Base-by-base conservation (phyloP, 2,888 invertebrate species). In the Apodemia duryi region DNA sequence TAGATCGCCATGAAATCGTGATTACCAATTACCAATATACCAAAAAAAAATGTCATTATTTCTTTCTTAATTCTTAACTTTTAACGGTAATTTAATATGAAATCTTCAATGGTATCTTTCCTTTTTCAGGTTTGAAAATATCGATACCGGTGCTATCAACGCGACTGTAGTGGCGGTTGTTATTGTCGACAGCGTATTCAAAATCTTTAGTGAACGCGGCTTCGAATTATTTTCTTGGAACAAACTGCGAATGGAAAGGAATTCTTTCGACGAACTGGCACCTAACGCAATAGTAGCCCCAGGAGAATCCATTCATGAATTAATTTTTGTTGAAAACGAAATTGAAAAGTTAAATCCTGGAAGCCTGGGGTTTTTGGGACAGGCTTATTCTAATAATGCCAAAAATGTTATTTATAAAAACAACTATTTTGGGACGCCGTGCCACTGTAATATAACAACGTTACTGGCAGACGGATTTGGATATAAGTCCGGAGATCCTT, bases 161-260 rank as follows among this genome's bases (percentile, higher is more conserved):
- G 91, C 93, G 51, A 94, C 94, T 2, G 93, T 94, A 4, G 95
- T 94, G 6, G 91, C 90, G 6, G 93, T 94, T 6, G 86, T 88
- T 38, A 92, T 96, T 65, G 81, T 88, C 68, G 92, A 94, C 77
- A 95, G 94, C 80, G 91, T 92, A 73, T 95, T 96, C 73, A 87
- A 91, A 64, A 85, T 82, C 62, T 90, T 96, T 52, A 88, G 90
- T 65, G 84, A 91, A 10, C 88, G 86, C 65, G 94, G 94, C n/a
- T 93, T 96, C 65, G 90, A 92, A 35, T 81, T 96, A n/a, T 91
- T 93, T 51, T 93, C 94, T 9, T 95, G 95, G 94, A 95, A 94
- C 76, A 92, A 86, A 73, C 86, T 96, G 41, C 81, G 84, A 62
- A 93, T 96, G 74, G 93, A 94, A 71, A 88, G 93, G 73, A 96